phyloP scores from a whole-genome alignment of 2,888 invertebrate genomes.

The Dryococelus australis region DNA sequence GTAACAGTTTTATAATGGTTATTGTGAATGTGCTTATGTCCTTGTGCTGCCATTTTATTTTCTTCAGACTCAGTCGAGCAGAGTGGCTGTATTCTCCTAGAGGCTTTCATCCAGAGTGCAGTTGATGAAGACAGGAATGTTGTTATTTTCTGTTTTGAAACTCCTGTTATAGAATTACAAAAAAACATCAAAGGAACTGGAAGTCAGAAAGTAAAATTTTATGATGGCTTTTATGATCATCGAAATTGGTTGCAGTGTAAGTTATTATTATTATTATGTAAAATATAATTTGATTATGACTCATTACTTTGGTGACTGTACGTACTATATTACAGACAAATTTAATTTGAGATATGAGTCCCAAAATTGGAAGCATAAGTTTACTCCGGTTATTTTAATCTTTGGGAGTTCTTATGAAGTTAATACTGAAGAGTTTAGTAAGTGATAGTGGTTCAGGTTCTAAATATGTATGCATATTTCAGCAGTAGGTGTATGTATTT shows the following conservation, averaged over 20 bases:
- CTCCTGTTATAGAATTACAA: not conserved
- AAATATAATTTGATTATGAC: not conserved
- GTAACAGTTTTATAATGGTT: too few relatives aligned
- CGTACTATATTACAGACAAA: too few relatives aligned
- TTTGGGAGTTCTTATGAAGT: too few relatives aligned
- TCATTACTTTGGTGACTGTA: not conserved
- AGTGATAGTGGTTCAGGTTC: too few relatives aligned
- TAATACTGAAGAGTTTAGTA: too few relatives aligned
- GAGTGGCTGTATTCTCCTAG: not conserved
- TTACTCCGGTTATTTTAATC: too few relatives aligned
- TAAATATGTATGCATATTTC: too few relatives aligned
- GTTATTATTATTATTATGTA: not conserved
- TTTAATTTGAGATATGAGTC: too few relatives aligned
- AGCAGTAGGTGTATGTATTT: too few relatives aligned
- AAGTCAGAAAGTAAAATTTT: not conserved
- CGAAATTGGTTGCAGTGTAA: not conserved
- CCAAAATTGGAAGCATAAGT: too few relatives aligned
- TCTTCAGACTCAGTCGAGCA: constrained; percentile 21
- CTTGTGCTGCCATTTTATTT: not conserved
- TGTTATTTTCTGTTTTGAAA: constrained; percentile 5
- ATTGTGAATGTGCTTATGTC: too few relatives aligned
- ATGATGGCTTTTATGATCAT: constrained; percentile 26
- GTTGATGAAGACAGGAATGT: constrained; percentile 12
- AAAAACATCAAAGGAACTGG: not conserved
- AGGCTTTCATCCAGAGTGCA: constrained; percentile 17